Evolutionary conservation across 2,888 invertebrate genomes (phyloP), one percentile per base, ranked within the genome.

Genomic region (Tetanocera ferruginea): DNA sequence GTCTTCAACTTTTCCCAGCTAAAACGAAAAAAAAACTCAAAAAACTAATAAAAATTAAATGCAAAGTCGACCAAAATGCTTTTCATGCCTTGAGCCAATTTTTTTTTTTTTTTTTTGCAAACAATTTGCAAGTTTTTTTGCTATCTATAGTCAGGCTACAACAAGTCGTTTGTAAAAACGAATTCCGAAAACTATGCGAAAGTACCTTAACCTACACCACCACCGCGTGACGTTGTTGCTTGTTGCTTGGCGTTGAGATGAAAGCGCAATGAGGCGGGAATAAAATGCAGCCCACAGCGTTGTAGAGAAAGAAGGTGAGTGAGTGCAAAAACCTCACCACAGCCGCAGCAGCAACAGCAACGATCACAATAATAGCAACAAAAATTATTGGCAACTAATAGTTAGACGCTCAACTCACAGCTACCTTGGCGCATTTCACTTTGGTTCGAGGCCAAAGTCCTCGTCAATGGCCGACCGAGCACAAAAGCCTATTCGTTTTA

Each of bases 291-390:
- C 28, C 51, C 31, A 31, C 19, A 25, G 31, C n/a, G 19, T 31
- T 17, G 49, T n/a, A 60, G 60, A 60, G 28, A 28, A 71, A 71
- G 43, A 71, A 31, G 51, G 71, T 52, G 67, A 57, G 31, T 31
- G 43, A 76, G 76, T 69, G 67, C 67, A 76, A 69, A 69, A 67
- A 67, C 69, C 76, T 66, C 51, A 17, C 3, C 52, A 60, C 71
- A 79, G 66, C 82, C 79, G 81, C 82, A 79, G 81, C 78, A 81
- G 80, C 82, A 78, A 19, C 17, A 8, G n/a, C 23, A 31, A 62
- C 25, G n/a, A 66, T 8, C 6, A 51, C 28, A 19, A 14, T 11
- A 19, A n/a, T 23, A 77, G 19, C 37, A 31, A 71, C 34, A 62
- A 55, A 28, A n/a, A 31, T 11, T 23, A 49, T 64, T 49, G 49